Evolutionary conservation across 2,113 vertebrate genomes (phyloP), one percentile per base, ranked within the genome.

Genomic region (Lepus timidus): DNA sequence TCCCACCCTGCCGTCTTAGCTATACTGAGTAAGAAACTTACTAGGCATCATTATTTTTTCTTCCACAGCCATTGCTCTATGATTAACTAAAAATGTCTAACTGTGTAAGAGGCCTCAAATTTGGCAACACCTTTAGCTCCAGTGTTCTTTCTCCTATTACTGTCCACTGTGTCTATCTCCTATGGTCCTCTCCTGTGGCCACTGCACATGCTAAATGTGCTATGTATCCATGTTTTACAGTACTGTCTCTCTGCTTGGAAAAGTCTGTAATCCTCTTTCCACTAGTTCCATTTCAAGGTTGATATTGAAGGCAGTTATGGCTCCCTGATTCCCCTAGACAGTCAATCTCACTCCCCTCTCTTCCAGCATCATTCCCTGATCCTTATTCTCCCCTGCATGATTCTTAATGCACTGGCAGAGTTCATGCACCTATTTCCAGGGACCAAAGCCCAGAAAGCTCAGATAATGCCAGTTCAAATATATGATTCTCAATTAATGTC

Each of bases 201-300:
- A 6, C 68, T 23, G 2, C 20, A 20, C 51, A 33, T 51, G 49
- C 49, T 3, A 25, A 7, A 12, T 16, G 9, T 39, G 33, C 67
- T 27, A 2, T 7, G 61, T n/a, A 52, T 29, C n/a, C 25, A 1
- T 0, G 5, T 4, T 64, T 52, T 11, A 9, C 39, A 11, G 27
- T 75, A 7, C n/a, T 36, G 9, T 65, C 83, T 51, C 8, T 61
- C 22, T 91, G 29, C 13, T 31, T 17, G 33, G 22, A 76, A 22
- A 89, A 64, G 6, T 67, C n/a, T 29, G 9, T 29, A 33, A 19
- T 4, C n/a, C 11, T 29, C n/a, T 61, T 74, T 14, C 16, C 9
- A 14, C 39, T 52, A 7, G 22, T 12, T 89, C 44, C 23, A 36
- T 27, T 73, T 67, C 68, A 51, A 82, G 33, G 17, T n/a, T 49